Percentiles rank a stretch among this genome's conserved stretches.
phyloP scores from a whole-genome alignment of 2,888 invertebrate genomes.

The Corbicula japonica region DNA sequence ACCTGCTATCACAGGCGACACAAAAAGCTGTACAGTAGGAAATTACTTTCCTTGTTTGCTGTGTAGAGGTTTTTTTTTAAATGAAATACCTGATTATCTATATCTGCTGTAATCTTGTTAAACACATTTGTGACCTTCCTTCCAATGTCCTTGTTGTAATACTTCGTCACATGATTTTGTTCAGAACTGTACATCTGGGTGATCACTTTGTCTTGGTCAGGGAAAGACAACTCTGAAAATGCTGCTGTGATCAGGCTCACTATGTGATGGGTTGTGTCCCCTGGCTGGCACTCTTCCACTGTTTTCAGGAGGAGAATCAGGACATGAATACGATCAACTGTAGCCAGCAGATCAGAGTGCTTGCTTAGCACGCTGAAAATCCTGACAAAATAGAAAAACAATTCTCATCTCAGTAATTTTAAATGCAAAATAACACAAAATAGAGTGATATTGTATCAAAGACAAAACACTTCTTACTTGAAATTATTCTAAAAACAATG shows the following conservation, averaged over 20 bases:
- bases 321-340: not conserved
- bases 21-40: no score
- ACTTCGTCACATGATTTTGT: not conserved
- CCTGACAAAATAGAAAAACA: no score
- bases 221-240: constrained; percentile 47
- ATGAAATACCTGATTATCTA: constrained; percentile 48
- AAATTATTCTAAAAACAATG: no score
- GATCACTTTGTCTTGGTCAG: constrained; percentile 47
- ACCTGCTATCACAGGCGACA: no score
- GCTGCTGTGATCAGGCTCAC: constrained; percentile 21
- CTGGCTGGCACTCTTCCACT: not conserved
- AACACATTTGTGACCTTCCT: constrained; percentile 38
- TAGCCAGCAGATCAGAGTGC: not conserved
- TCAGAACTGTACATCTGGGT: constrained; percentile 30
- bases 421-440: no score
- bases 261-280: constrained; percentile 24
- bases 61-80: no score
- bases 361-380: not conserved
- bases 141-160: not conserved
- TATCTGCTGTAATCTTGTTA: constrained; percentile 56
- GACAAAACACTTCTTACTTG: no score
- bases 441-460: no score
- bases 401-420: no score
- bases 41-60: no score
- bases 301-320: constrained; percentile 9